Evolutionary conservation across 2,888 invertebrate genomes (phyloP).

Genomic region (Torymus auratus): DNA sequence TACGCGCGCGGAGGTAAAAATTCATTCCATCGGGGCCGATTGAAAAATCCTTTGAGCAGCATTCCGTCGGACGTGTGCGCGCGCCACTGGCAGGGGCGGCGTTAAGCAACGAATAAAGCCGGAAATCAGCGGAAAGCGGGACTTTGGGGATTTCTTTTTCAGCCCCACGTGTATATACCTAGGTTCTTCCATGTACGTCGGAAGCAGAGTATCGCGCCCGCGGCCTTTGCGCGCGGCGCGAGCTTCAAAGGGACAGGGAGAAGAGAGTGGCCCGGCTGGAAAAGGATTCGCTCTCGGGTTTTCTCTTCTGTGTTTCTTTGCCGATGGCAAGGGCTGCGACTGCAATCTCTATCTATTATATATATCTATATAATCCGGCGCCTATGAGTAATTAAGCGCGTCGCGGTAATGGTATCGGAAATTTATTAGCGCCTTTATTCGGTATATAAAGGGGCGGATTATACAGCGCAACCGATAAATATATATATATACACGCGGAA

Average conservation of each 20-base stretch:
- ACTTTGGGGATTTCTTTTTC: no score
- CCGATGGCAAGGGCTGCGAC: background rate
- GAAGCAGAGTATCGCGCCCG: no score
- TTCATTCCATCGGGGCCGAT: no score
- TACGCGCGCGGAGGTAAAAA: no score
- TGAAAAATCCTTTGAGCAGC: no score
- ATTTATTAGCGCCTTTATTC: conserved; percentile 3
- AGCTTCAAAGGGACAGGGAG: conserved; percentile 29
- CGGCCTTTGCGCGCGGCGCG: background rate
- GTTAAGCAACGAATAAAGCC: background rate
- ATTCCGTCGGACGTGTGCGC: background rate
- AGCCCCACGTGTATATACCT: no score
- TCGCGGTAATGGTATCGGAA: conserved; percentile 22
- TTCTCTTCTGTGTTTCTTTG: background rate
- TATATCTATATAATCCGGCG: no score
- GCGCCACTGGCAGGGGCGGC: background rate
- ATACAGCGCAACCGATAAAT: no score
- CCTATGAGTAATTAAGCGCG: conserved; percentile 27
- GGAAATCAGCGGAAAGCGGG: no score
- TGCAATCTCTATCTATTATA: conserved; percentile 3
- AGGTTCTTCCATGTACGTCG: no score
- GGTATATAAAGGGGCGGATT: background rate
- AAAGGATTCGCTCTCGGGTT: background rate
- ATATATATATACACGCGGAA: background rate
- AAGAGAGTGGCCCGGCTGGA: background rate